These are phyloP conservation scores for Gallinago stenura DNA, from an alignment of 2,797 vertebrate species.

Conservation along the genomic window DNA sequence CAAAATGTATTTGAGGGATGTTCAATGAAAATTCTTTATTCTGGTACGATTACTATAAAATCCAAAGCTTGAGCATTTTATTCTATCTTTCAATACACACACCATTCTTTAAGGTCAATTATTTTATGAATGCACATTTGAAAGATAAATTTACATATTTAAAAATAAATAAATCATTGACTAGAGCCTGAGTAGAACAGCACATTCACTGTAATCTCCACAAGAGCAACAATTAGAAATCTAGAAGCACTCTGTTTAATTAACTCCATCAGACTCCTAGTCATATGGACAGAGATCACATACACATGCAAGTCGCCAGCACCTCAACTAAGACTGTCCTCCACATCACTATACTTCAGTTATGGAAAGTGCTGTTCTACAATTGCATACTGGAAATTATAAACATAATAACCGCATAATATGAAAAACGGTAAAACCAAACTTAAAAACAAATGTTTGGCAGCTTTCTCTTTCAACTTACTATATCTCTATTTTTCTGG, in stretches of 20 bases:
- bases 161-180: not conserved
- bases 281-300: not conserved
- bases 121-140: not conserved
- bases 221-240: not conserved
- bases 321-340: accelerated
- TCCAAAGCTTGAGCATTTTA: not conserved
- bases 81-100: not conserved
- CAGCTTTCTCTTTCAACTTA: not conserved
- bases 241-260: not conserved
- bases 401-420: not conserved
- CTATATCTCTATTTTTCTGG: not conserved
- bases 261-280: not conserved
- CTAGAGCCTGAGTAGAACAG: not conserved
- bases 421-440: not conserved
- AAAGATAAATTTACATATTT: not conserved
- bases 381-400: not conserved
- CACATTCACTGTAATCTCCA: not conserved
- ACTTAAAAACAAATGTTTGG: not conserved
- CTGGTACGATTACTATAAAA: not conserved
- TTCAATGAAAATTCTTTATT: not conserved
- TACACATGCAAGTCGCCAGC: accelerated
- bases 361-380: not conserved
- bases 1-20: not conserved
- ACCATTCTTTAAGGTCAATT: not conserved
- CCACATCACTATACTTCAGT: accelerated